A percentile compares a stretch with the other conserved stretches of the same genome.
Conservation (phyloP, 2,797 vertebrate genomes). For the Rhynchotus rufescens region DNA sequence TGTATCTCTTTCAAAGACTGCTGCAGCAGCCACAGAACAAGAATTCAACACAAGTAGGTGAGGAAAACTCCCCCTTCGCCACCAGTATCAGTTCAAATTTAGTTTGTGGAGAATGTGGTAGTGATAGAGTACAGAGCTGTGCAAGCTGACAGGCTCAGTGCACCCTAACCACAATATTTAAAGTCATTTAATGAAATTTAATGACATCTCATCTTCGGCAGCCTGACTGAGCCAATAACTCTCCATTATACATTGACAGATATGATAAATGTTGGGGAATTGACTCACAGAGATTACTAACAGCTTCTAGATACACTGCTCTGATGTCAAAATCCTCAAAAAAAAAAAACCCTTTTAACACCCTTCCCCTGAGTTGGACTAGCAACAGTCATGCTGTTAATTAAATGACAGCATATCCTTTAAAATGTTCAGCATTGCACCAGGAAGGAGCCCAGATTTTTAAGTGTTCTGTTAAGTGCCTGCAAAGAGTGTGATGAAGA, state of each 20-base stretch:
- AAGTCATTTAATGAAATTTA: neutral
- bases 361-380: neutral
- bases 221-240: neutral
- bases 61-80: neutral
- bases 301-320: neutral
- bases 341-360: neutral
- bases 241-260: neutral
- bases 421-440: neutral
- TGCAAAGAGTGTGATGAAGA: neutral
- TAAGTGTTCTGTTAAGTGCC: neutral
- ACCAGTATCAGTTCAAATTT: neutral
- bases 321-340: neutral
- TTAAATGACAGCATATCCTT: neutral
- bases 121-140: neutral
- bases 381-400: neutral
- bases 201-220: neutral
- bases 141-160: neutral
- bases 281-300: neutral
- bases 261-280: neutral
- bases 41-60: accelerated
- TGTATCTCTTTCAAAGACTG: accelerated
- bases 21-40: neutral
- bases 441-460: neutral
- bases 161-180: neutral
- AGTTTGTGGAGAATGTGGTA: accelerated